Conservation (phyloP, 2,888 invertebrate species). For the Augochlorella aurata region DNA sequence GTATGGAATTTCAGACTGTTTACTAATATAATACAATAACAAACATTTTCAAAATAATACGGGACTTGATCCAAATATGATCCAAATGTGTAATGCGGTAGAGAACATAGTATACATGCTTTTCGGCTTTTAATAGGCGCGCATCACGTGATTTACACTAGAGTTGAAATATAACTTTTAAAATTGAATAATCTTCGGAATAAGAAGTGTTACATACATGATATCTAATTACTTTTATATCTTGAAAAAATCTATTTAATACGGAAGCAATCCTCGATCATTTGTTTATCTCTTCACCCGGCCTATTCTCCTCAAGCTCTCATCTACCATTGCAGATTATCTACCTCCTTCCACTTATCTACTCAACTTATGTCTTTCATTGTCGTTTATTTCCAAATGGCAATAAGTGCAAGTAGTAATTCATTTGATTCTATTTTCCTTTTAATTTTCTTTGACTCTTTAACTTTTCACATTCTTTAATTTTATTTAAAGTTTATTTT, state of each 20-base stretch:
- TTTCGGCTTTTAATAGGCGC: conserved; percentile 23
- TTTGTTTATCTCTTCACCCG: background rate
- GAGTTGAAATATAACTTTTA: background rate
- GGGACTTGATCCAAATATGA: conserved; percentile 8
- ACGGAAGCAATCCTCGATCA: background rate
- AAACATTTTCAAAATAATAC: conserved; percentile 3
- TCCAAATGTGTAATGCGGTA: background rate
- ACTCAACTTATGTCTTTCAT: background rate
- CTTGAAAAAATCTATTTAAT: background rate
- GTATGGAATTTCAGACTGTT: background rate
- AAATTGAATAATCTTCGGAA: background rate
- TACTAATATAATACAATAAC: background rate
- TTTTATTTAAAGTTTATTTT: background rate
- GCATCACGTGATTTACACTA: background rate
- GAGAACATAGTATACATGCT: conserved; percentile 21
- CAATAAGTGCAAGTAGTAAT: background rate
- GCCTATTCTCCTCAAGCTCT: background rate
- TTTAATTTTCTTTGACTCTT: background rate
- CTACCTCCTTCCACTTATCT: background rate
- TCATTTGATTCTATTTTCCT: background rate
- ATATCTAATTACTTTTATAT: background rate
- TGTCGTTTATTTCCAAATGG: background rate
- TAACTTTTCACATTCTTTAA: background rate
- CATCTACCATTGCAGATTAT: background rate
- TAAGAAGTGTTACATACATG: no score